Base-by-base conservation (phyloP, 2,888 invertebrate genomes). In the Pseudolycoriella hygida region DNA sequence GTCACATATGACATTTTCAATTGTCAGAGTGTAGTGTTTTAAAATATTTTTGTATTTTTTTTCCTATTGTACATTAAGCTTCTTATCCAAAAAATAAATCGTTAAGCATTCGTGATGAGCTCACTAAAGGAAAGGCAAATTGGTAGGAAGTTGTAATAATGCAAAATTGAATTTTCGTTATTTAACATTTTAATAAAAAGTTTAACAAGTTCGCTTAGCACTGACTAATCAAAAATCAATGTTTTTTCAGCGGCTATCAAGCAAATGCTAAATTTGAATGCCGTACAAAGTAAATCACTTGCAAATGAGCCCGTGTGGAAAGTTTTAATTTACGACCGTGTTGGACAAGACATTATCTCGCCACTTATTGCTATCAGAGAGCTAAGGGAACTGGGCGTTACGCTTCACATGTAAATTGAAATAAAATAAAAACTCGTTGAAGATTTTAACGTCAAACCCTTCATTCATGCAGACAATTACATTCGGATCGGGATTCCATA, bases 331-430 rank as follows among this genome's bases (percentile, higher is more conserved):
- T 97, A 96, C 60, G 98, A 99, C 63, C 76, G 88, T 56, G 79
- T 85, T 53, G 97, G 97, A 3, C 97, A 98, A 68, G 97, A 98
- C 61, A 93, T 99, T 43, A 93, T 99, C 55, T 94, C 97, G 12
- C 97, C 98, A 0, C 67, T 99, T 44, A 76, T 99, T 58, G 88
- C 93, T 17, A 83, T 98, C 15, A 93, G 93, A 64, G 96, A 98
- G 59, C 71, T 98, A 3, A 67, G 97, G 55, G 96, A 97, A 62
- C 69, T 92, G 57, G 97, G 98, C 50, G 92, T 99, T 38, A 99
- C 98, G 32, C 73, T 99, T 49, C 96, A 98, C 72, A 80, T 98
- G 89, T 94, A 73, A 75, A 80, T 73, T 53, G 39, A 48, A 18
- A 39, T n/a, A n/a, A n/a, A n/a, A n/a, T n/a, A n/a, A n/a, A n/a